Percentiles rank a stretch among this genome's conserved stretches.
These are phyloP conservation scores for Oenanthe melanoleuca DNA, from an alignment of 2,113 vertebrate genomes.

Conservation along the genomic window DNA sequence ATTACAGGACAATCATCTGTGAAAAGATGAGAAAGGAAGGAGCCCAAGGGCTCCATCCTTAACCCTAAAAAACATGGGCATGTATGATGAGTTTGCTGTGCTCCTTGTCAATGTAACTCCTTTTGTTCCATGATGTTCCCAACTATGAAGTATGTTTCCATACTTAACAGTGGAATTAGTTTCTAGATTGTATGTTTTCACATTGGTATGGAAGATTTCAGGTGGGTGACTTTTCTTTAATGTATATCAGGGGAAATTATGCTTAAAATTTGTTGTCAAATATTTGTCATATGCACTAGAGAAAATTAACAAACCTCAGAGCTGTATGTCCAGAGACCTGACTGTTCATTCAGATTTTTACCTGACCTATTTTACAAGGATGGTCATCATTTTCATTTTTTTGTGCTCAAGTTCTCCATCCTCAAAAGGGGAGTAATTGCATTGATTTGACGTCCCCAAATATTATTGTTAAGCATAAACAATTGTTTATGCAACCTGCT, in stretches of 20 bases:
- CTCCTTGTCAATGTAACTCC: background rate
- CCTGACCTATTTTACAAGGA: background rate
- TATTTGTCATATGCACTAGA: background rate
- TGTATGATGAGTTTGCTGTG: background rate
- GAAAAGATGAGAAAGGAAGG: background rate
- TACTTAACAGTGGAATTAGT: background rate
- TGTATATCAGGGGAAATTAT: background rate
- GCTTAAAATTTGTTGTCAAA: background rate
- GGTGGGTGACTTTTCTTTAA: background rate
- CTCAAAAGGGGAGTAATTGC: background rate
- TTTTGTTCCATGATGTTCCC: background rate
- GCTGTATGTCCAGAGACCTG: background rate
- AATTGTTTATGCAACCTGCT: background rate
- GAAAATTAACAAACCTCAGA: background rate
- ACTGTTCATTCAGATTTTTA: background rate
- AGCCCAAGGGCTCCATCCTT: background rate
- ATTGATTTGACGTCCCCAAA: background rate
- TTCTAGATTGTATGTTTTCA: background rate
- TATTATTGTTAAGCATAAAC: background rate
- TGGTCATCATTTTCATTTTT: accelerated
- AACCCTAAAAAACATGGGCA: background rate
- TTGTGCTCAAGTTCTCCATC: background rate
- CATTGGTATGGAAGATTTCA: background rate
- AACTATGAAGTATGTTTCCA: background rate
- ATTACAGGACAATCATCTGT: background rate